Evolutionary conservation across 2,797 vertebrate genomes (phyloP), one percentile per base, ranked within the genome.

Genomic region (Danio jaintianensis): DNA sequence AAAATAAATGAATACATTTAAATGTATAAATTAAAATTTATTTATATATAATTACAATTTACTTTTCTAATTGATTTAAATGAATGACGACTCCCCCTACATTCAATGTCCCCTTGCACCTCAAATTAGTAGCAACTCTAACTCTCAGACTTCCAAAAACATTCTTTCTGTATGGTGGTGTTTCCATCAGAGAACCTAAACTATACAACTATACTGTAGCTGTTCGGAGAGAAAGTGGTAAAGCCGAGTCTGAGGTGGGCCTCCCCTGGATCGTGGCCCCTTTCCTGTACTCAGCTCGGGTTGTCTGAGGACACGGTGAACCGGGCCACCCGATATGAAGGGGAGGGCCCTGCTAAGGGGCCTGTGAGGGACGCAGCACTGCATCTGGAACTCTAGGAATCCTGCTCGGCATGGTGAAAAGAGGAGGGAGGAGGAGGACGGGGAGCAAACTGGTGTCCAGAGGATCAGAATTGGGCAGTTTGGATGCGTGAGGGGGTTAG

Each of bases 241-340:
- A n/a, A 48, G 66, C 47, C n/a, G 47, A 76, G 74, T 85, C 77
- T 75, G 75, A 91, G 89, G 90, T 91, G 90, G 90, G 91, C 91
- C 90, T 93, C 91, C 92, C 82, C 91, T 82, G 85, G 85, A 91
- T 89, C 85, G 84, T 90, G 93, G 92, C 93, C 93, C 90, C 93
- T 93, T 94, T 93, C 92, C 92, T 94, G 91, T 91, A 89, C 87
- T 89, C 92, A 88, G 87, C 87, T 92, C 73, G 91, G 93, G 93
- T 94, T 94, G 92, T 94, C 92, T 94, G 88, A 94, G 93, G 94
- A 94, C 93, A 94, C 92, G 85, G 89, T 93, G 93, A 94, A 94
- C 94, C 90, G 88, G 91, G 91, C 91, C 92, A 94, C 93, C 93
- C 91, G 88, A 93, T 92, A 90, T 86, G 87, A 91, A 70, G 87